Percentiles rank a stretch among this genome's conserved stretches.
phyloP scores from a whole-genome alignment of 2,888 invertebrate genomes.

The Leptura quadrifasciata region DNA sequence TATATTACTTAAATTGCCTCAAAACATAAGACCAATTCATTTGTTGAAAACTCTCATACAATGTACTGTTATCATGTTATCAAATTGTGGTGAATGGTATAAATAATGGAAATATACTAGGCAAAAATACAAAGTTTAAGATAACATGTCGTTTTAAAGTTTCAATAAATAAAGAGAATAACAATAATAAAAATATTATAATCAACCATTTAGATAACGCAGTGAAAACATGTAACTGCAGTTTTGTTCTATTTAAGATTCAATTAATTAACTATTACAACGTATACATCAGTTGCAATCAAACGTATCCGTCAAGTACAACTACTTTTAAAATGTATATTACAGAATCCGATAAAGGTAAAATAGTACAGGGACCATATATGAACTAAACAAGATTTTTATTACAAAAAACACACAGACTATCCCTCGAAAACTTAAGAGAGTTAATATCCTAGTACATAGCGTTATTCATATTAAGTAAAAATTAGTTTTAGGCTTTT shows the following conservation, averaged over 20 bases:
- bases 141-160: neutral
- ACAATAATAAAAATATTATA: neutral
- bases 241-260: neutral
- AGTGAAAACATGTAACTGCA: neutral
- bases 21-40: neutral
- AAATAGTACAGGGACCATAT: no score
- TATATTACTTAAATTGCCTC: no score
- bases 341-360: no score
- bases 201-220: neutral
- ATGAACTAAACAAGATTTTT: no score
- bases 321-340: no score
- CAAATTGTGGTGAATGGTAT: neutral
- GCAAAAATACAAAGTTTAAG: neutral
- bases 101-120: neutral
- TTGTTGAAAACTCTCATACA: neutral
- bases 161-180: neutral
- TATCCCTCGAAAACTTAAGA: no score
- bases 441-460: no score
- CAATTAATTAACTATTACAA: neutral
- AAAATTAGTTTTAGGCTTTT: no score
- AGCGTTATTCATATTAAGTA: no score
- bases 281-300: no score
- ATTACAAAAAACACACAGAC: no score
- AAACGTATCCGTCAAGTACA: no score
- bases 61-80: neutral